Evolutionary conservation across 1,140 invertebrate species (phyloP), one percentile per base, ranked within the genome.

Genomic region (Neodiprion fabricii): DNA sequence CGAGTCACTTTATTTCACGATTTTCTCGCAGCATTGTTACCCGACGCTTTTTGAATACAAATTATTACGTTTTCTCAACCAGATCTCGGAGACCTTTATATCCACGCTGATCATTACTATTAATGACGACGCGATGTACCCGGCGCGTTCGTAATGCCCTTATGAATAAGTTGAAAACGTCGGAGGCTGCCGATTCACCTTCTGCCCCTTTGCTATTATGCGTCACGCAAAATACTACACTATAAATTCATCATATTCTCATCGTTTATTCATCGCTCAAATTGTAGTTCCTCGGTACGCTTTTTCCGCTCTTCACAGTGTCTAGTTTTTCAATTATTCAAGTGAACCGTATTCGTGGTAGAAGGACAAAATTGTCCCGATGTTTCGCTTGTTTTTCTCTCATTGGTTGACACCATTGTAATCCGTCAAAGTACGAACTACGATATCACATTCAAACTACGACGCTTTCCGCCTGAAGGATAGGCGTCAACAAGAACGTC

Each of bases 11-110:
- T 85, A 85, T 83, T 85, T 84, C 81, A 76, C 74, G 81, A 83
- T 81, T 81, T 78, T 75, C 79, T 66, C 80, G 75, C 76, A 14
- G 61, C 61, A 72, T 67, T 67, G 73, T 72, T 72, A 50, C 74
- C 73, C 72, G 77, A 69, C 79, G 79, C 76, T 79, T 80, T 77
- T 80, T 84, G 84, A 84, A 85, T 86, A 85, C 84, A 82, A 85
- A 86, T 86, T 82, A 83, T 78, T 76, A 79, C 75, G 81, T 81
- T 84, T 83, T 80, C 80, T 81, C 81, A 78, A 77, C 79, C 77
- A 72, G 80, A 78, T 77, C 81, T 71, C 79, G 76, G 76, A 80
- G 78, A 82, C 76, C 76, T 77, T 75, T 40, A 40, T 40, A 40
- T 40, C 28, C 28, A 40, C 28, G 28, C 73, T 78, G 81, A 84